These are phyloP conservation scores for Esperia sulphurella DNA, from an alignment of 2,888 invertebrate genomes.

Conservation along the genomic window DNA sequence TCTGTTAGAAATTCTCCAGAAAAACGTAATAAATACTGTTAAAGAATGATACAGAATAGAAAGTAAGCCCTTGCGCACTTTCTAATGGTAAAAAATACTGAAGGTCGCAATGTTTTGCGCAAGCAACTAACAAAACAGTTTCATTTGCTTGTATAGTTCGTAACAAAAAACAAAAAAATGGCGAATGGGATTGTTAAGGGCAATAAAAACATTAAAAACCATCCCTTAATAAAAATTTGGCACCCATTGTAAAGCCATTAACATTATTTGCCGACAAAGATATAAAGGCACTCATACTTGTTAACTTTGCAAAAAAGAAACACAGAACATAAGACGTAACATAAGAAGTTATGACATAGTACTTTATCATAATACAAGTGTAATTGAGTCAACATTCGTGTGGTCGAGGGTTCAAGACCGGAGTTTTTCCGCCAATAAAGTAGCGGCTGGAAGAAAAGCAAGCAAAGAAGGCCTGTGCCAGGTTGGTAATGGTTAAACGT, in stretches of 20 bases:
- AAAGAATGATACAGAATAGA: constrained; percentile 18
- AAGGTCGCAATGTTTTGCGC: constrained; percentile 45
- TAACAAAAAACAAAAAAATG: constrained; percentile 16
- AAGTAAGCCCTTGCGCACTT: constrained; percentile 38
- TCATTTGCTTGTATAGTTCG: constrained; percentile 8
- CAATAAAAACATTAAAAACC: constrained; percentile 17
- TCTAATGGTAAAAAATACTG: constrained; percentile 43
- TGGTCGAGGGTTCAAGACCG: too few relatives aligned
- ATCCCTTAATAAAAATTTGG: constrained; percentile 5
- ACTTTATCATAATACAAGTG: too few relatives aligned
- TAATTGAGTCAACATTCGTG: too few relatives aligned
- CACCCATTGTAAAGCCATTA: constrained; percentile 9
- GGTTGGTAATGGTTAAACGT: too few relatives aligned
- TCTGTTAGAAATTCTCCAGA: neutral
- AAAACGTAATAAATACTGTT: constrained; percentile 16
- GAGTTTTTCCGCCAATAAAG: too few relatives aligned
- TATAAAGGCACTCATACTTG: too few relatives aligned
- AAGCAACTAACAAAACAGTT: constrained; percentile 25
- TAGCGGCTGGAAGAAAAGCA: too few relatives aligned
- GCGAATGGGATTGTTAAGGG: constrained; percentile 15
- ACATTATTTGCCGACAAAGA: neutral
- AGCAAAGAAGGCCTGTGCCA: too few relatives aligned
- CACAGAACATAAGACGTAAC: too few relatives aligned
- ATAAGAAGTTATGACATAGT: too few relatives aligned
- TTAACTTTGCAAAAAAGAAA: too few relatives aligned